These are phyloP conservation scores for Ormyrus nitidulus DNA, from an alignment of 2,888 invertebrate species.

Conservation along the genomic window DNA sequence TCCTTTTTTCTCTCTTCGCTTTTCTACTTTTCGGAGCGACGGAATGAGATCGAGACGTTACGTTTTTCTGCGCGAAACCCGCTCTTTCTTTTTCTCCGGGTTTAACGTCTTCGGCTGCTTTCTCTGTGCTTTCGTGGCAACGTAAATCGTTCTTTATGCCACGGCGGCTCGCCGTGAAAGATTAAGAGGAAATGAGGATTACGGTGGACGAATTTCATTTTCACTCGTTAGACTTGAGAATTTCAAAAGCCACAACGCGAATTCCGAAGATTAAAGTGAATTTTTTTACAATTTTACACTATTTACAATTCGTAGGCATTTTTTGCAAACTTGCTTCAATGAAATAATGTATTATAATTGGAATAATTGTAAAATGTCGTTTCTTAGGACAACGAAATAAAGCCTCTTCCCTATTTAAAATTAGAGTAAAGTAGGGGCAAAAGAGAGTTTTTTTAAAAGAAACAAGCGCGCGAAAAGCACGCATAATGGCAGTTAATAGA, in stretches of 20 bases:
- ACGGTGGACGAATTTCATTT: slow-evolving; percentile 10
- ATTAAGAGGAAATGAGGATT: slow-evolving; percentile 21
- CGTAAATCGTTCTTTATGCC: slow-evolving; percentile 29
- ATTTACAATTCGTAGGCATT: too few relatives aligned
- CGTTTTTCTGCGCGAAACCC: not conserved
- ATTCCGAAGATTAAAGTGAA: too few relatives aligned
- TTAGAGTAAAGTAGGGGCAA: too few relatives aligned
- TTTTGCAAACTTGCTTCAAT: too few relatives aligned
- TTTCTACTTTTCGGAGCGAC: slow-evolving; percentile 5
- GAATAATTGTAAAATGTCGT: too few relatives aligned
- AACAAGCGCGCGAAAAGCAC: slow-evolving; percentile 4
- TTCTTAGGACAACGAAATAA: too few relatives aligned
- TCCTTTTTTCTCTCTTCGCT: not conserved
- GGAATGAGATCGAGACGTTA: slow-evolving; percentile 15
- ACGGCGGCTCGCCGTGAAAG: not conserved
- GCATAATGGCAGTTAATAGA: not conserved
- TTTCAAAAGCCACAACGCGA: too few relatives aligned
- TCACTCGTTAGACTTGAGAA: not conserved
- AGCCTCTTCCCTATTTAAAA: too few relatives aligned
- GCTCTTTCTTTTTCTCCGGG: not conserved
- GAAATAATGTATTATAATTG: too few relatives aligned
- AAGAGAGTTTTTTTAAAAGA: not conserved
- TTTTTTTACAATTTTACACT: too few relatives aligned
- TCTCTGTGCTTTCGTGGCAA: slow-evolving; percentile 6
- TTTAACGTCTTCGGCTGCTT: slow-evolving; percentile 8